phyloP scores from a whole-genome alignment of 2,113 vertebrate genomes.

The Eurystomus gularis region DNA sequence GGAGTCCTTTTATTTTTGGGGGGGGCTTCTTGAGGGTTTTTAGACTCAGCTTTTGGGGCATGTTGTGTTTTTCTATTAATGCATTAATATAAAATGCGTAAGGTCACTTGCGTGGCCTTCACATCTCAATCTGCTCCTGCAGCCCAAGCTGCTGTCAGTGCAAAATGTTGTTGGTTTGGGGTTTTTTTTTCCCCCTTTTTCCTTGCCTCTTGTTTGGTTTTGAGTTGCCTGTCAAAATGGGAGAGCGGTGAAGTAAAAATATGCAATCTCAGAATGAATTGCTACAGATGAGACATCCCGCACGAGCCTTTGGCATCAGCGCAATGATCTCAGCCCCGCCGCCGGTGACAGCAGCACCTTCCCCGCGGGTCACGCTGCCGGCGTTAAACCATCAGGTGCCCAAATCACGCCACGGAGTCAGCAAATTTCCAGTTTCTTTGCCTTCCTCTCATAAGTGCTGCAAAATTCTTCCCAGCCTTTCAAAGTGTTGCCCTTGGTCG shows the following conservation, averaged over 20 bases:
- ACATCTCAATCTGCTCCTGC: background rate
- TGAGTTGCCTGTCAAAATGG: background rate
- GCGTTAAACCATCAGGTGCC: background rate
- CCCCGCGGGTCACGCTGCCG: fast-evolving
- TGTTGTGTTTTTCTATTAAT: background rate
- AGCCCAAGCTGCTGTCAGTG: background rate
- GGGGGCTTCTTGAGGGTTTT: background rate
- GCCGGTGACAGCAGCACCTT: background rate
- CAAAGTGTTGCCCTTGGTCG: slow-evolving; percentile 39
- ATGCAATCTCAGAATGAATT: background rate
- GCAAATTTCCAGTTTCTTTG: background rate
- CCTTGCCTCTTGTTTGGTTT: background rate
- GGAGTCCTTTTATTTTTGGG: background rate
- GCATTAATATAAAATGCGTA: background rate
- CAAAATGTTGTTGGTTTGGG: background rate
- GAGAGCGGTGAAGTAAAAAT: background rate
- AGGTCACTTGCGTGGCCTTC: background rate
- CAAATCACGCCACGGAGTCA: background rate
- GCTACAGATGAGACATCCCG: background rate
- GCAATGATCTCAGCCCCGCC: fast-evolving
- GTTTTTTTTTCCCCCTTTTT: background rate
- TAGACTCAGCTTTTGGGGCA: background rate
- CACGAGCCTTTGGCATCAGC: background rate
- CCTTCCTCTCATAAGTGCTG: background rate
- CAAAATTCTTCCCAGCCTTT: background rate